Conservation (phyloP, 2,888 invertebrate species). For the Prenolepis imparis region DNA sequence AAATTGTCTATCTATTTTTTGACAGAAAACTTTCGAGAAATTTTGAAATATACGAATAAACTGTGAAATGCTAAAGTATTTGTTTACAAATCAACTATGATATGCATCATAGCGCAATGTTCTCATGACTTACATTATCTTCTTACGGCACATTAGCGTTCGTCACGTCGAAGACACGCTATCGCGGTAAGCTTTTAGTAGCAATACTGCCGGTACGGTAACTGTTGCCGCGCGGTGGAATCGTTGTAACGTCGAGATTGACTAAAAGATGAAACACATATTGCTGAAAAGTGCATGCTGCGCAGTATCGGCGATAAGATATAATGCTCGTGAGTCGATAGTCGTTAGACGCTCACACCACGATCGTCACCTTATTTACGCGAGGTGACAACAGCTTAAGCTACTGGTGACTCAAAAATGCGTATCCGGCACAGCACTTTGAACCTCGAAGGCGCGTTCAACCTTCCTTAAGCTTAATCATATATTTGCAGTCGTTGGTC, state of each 20-base stretch:
- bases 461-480: constrained; percentile 28
- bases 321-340: constrained; percentile 34
- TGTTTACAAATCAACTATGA: neutral
- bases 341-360: constrained; percentile 17
- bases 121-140: constrained; percentile 16
- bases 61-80: neutral
- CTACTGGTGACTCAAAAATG: constrained; percentile 27
- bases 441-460: constrained; percentile 27
- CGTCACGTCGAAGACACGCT: constrained; percentile 12
- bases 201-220: constrained; percentile 4
- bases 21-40: neutral
- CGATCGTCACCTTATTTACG: constrained; percentile 11
- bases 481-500: neutral
- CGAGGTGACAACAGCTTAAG: constrained; percentile 19
- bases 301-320: constrained; percentile 20
- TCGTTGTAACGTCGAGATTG: constrained; percentile 49
- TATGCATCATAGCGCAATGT: neutral
- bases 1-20: neutral
- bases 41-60: neutral
- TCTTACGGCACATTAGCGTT: constrained; percentile 5
- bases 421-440: constrained; percentile 3
- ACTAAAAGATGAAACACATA: constrained; percentile 26
- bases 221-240: constrained; percentile 35
- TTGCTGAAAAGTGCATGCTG: constrained; percentile 32
- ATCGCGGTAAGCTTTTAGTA: neutral